Evolutionary conservation across 1,140 invertebrate genomes (phyloP), one percentile per base, ranked within the genome.

Genomic region (Papilio helenus): DNA sequence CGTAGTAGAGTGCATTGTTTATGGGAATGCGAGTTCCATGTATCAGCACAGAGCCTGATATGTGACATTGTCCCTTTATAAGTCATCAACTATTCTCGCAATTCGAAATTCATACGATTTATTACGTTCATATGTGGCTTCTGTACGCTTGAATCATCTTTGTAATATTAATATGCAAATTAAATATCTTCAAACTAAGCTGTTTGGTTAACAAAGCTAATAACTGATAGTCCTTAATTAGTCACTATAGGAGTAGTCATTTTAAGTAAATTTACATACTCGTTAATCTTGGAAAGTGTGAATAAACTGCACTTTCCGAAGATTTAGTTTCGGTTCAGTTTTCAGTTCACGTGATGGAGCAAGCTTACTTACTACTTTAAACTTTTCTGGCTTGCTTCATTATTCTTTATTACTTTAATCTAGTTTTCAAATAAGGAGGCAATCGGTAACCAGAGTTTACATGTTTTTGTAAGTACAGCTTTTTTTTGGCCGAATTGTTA

Each of bases 1-100:
- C 26, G 58, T 26, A 61, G 23, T 61, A 5, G 23, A 61, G 23
- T 61, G 10, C 20, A 61, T 61, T 61, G 58, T 61, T 61, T 61
- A 61, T 14, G 9, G 23, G 58, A 61, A 61, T 61, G 58, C 23
- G 20, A 61, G 58, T 61, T 61, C 58, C 10, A 26, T 61, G 58
- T 61, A 12, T 5, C 20, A 61, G 23, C 14, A 61, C 10, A 61
- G 23, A 26, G 58, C 9, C 58, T 5, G 55, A 58, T 23, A 61
- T 61, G 58, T 61, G 20, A 23, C 58, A 61, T 61, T 61, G 58
- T 26, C 58, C 20, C 58, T 61, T 61, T 61, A 23, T 61, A 61
- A 26, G 23, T 9, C 23, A 26, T 61, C 23, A 61, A 26, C 20
- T 61, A 26, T 61, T 61, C 58, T 61, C 9, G 14, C 58, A 61